Conservation (phyloP, 2,797 vertebrate species). For the Tiaroga cobitis region DNA sequence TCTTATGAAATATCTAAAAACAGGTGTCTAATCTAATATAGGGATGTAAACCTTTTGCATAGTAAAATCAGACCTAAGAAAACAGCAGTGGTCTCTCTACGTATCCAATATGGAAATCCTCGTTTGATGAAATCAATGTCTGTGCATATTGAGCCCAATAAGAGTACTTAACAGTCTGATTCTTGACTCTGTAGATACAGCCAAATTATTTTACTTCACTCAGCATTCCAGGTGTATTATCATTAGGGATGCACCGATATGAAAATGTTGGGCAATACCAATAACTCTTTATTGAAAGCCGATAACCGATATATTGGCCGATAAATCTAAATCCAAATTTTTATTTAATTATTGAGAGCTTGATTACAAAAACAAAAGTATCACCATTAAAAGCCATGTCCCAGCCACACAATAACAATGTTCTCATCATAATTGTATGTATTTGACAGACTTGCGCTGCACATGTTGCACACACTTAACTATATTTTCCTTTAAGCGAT, state of each 20-base stretch:
- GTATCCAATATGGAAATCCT: constrained; percentile 25
- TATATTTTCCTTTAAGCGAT: too few species aligned
- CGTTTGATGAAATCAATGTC: constrained; percentile 38
- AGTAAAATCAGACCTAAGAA: constrained; percentile 16
- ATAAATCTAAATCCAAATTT: too few species aligned
- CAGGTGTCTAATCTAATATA: not conserved
- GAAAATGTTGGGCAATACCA: too few species aligned
- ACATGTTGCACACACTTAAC: too few species aligned
- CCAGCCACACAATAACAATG: too few species aligned
- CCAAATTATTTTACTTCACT: not conserved
- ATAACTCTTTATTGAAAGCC: too few species aligned
- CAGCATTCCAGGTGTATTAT: not conserved
- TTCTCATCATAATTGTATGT: too few species aligned
- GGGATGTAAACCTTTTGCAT: not conserved
- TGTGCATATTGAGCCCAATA: constrained; percentile 4
- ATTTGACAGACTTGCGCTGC: too few species aligned
- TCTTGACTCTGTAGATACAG: not conserved
- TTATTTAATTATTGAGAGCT: too few species aligned
- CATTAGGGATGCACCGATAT: not conserved
- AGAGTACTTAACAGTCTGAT: constrained; percentile 16
- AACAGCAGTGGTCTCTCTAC: constrained; percentile 8
- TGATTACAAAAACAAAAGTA: too few species aligned
- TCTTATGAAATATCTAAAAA: not conserved
- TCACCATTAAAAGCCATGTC: too few species aligned
- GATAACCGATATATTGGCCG: too few species aligned